Percentiles rank a stretch among this genome's conserved stretches.
Conservation (phyloP, 2,113 vertebrate genomes). For the Callithrix jacchus region DNA sequence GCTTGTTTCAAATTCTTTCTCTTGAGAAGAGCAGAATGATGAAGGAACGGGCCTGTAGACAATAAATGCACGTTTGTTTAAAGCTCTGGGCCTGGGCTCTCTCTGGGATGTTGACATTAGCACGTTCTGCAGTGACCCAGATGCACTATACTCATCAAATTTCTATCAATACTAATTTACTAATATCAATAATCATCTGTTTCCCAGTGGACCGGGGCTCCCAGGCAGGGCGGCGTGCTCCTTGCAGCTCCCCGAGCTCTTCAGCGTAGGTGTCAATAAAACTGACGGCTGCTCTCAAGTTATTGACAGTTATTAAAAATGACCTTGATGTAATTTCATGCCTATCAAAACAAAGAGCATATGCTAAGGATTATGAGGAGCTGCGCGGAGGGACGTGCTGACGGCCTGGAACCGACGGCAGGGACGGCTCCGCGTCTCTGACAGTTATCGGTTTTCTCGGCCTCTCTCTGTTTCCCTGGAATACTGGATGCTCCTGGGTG, state of each 20-base stretch:
- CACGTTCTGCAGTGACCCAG: slow-evolving; percentile 88
- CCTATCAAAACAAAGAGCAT: slow-evolving; percentile 90
- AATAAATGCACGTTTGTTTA: slow-evolving; percentile 23
- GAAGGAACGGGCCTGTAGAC: not conserved
- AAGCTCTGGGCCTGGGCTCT: slow-evolving; percentile 42
- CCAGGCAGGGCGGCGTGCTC: slow-evolving; percentile 76
- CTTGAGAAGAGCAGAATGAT: not conserved
- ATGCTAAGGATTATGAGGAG: slow-evolving; percentile 88
- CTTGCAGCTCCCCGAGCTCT: slow-evolving; percentile 84
- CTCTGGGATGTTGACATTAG: slow-evolving; percentile 78
- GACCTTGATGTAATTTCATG: slow-evolving; percentile 97
- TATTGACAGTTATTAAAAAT: slow-evolving; percentile 98
- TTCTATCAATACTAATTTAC: slow-evolving; percentile 99
- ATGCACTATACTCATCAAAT: slow-evolving; percentile 91
- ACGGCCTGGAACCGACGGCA: slow-evolving; percentile 62
- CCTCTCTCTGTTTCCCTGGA: slow-evolving; percentile 63
- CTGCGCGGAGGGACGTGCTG: slow-evolving; percentile 74
- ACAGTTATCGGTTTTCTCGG: slow-evolving; percentile 66
- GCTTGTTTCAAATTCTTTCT: accelerated
- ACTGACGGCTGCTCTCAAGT: slow-evolving; percentile 88
- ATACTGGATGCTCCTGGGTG: slow-evolving; percentile 58
- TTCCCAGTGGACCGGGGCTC: slow-evolving; percentile 89
- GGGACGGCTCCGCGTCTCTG: slow-evolving; percentile 38
- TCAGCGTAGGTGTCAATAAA: slow-evolving; percentile 90
- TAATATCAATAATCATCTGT: slow-evolving; percentile 96